Conservation (phyloP, 2,113 vertebrate species). For the Pholis gunnellus region DNA sequence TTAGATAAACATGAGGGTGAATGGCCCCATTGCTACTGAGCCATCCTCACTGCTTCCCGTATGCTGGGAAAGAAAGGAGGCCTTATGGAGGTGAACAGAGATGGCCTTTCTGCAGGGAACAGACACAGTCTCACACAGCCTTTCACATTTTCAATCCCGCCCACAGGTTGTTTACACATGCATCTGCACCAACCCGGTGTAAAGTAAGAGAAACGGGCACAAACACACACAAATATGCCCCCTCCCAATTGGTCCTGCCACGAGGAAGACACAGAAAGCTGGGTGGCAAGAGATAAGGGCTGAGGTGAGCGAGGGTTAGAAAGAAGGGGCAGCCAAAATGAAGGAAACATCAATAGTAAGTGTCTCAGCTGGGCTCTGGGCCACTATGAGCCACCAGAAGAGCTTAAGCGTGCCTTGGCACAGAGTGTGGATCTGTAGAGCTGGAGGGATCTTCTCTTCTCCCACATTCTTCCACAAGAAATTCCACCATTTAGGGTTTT, state of each 20-base stretch:
- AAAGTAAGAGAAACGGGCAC: slow-evolving; percentile 26
- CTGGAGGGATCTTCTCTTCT: slow-evolving; percentile 43
- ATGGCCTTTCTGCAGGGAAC: slow-evolving; percentile 76
- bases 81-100: slow-evolving; percentile 81
- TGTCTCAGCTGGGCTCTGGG: slow-evolving; percentile 64
- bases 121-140: slow-evolving; percentile 69
- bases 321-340: slow-evolving; percentile 47
- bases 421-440: slow-evolving; percentile 44
- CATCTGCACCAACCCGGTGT: slow-evolving; percentile 55
- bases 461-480: slow-evolving; percentile 54
- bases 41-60: slow-evolving; percentile 60
- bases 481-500: slow-evolving; percentile 39
- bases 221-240: slow-evolving; percentile 24
- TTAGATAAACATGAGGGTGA: slow-evolving; percentile 77
- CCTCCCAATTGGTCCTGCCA: slow-evolving; percentile 36
- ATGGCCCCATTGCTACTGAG: slow-evolving; percentile 65
- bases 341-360: slow-evolving; percentile 63
- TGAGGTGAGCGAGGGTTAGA: slow-evolving; percentile 52
- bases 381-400: slow-evolving; percentile 52
- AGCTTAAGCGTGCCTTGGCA: slow-evolving; percentile 66
- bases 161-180: slow-evolving; percentile 72
- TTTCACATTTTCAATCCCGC: slow-evolving; percentile 55
- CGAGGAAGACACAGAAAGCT: slow-evolving; percentile 52
- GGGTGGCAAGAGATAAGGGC: slow-evolving; percentile 70
- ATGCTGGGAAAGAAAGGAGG: slow-evolving; percentile 71